A percentile compares a stretch with the other conserved stretches of the same genome.
phyloP scores from a whole-genome alignment of 2,888 invertebrate genomes.

The Tetramorium bicarinatum region DNA sequence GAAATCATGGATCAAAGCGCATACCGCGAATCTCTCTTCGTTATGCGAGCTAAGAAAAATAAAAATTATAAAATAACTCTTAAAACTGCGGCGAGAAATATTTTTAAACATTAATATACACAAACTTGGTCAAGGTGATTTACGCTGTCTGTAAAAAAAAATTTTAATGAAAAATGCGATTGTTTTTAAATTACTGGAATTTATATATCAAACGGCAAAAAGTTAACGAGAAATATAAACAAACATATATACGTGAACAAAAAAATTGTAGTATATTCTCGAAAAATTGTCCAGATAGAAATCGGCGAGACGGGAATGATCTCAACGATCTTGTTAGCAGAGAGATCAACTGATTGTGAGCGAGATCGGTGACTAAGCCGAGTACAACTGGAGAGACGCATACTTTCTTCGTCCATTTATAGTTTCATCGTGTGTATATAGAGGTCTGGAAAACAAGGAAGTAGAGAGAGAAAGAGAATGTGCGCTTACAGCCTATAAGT shows the following conservation, averaged over 20 bases:
- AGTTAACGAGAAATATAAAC: not conserved
- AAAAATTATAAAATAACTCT: not conserved
- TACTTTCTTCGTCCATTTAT: slow-evolving; percentile 73
- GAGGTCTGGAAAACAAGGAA: slow-evolving; percentile 66
- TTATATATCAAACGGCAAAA: not conserved
- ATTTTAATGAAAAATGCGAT: slow-evolving; percentile 1
- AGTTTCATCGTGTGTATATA: slow-evolving; percentile 63
- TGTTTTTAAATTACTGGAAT: not conserved
- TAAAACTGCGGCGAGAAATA: not conserved
- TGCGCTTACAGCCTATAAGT: slow-evolving; percentile 64
- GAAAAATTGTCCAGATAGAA: slow-evolving; percentile 34
- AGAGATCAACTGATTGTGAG: slow-evolving; percentile 64
- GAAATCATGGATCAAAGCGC: not conserved
- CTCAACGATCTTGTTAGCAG: slow-evolving; percentile 69
- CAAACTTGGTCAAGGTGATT: slow-evolving; percentile 2
- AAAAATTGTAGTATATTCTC: not conserved
- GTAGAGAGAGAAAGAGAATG: slow-evolving; percentile 59
- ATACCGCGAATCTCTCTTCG: not conserved
- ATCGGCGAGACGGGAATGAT: slow-evolving; percentile 29
- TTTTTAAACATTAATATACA: slow-evolving; percentile 3
- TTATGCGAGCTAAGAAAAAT: not conserved
- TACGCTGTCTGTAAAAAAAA: not conserved
- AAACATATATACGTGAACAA: not conserved
- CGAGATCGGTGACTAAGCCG: slow-evolving; percentile 61
- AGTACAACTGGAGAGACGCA: slow-evolving; percentile 66